phyloP scores from a whole-genome alignment of 2,797 vertebrate genomes.

The Tragopan temminckii region DNA sequence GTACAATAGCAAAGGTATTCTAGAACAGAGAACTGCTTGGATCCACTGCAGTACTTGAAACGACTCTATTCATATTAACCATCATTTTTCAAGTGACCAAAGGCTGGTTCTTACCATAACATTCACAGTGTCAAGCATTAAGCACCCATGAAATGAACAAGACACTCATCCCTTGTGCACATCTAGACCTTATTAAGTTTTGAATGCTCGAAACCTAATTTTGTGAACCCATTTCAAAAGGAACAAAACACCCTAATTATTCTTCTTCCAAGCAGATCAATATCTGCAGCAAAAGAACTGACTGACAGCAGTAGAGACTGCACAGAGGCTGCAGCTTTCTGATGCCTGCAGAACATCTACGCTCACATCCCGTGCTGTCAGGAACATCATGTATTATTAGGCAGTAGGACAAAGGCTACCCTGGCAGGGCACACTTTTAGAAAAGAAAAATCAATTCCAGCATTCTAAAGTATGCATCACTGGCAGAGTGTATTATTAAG shows the following conservation, averaged over 20 bases:
- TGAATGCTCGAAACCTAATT: not conserved
- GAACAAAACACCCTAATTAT: constrained; percentile 24
- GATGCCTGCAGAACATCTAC: constrained; percentile 17
- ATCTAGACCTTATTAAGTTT: not conserved
- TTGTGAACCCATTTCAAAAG: not conserved
- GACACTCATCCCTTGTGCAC: not conserved
- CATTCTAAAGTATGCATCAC: constrained; percentile 1
- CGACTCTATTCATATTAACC: not conserved
- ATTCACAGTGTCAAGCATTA: not conserved
- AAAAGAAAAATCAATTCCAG: constrained; percentile 54
- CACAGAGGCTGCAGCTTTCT: not conserved
- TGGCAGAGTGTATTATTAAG: constrained; percentile 31
- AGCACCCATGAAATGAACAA: not conserved
- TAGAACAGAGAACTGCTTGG: not conserved
- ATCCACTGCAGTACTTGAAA: not conserved
- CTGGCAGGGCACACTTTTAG: constrained; percentile 24
- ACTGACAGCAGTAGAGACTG: not conserved
- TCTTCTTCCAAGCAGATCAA: constrained; percentile 7
- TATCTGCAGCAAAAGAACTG: constrained; percentile 49
- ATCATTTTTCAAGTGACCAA: not conserved
- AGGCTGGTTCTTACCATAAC: not conserved
- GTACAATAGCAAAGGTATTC: not conserved
- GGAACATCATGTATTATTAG: constrained; percentile 8
- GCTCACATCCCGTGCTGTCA: constrained; percentile 8
- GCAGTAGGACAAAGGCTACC: constrained; percentile 25